Percentiles rank a stretch among this genome's conserved stretches.
These are phyloP conservation scores for Cephalopholis sonnerati DNA, from an alignment of 2,113 vertebrate species.

Conservation along the genomic window DNA sequence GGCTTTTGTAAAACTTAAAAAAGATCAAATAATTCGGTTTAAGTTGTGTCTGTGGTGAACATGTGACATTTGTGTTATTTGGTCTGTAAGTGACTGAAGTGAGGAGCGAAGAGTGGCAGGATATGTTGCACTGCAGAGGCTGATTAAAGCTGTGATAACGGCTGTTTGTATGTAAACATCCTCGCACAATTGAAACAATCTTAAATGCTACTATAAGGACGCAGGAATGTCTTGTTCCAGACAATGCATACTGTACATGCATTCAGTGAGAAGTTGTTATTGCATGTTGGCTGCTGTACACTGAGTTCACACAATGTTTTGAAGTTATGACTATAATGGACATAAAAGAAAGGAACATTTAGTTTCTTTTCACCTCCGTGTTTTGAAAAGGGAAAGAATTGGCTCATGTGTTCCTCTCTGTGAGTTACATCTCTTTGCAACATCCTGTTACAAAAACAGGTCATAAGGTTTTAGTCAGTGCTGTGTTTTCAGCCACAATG, in stretches of 20 bases:
- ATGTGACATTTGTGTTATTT: constrained; percentile 18
- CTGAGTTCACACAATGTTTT: not conserved
- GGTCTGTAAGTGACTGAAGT: constrained; percentile 40
- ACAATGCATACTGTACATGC: not conserved
- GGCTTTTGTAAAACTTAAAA: not conserved
- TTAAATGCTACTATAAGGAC: not conserved
- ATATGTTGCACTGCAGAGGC: constrained; percentile 69
- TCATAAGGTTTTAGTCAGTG: constrained; percentile 47
- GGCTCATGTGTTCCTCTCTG: constrained; percentile 63
- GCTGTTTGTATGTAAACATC: constrained; percentile 54
- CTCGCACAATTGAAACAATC: constrained; percentile 4
- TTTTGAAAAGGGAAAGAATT: constrained; percentile 72
- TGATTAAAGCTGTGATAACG: constrained; percentile 66
- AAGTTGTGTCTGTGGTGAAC: constrained; percentile 29
- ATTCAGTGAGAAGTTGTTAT: not conserved
- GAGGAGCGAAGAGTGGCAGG: constrained; percentile 66
- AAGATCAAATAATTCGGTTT: not conserved
- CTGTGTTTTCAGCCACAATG: constrained; percentile 16
- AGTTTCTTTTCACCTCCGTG: constrained; percentile 5
- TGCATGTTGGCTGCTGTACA: not conserved
- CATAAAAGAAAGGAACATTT: constrained; percentile 7
- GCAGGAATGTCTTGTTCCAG: not conserved
- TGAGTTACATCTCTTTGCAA: constrained; percentile 69
- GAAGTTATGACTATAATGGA: not conserved
- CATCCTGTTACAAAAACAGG: constrained; percentile 80